These are phyloP conservation scores for Microcebus griseorufus DNA, from an alignment of 2,113 vertebrate species.

Conservation along the genomic window DNA sequence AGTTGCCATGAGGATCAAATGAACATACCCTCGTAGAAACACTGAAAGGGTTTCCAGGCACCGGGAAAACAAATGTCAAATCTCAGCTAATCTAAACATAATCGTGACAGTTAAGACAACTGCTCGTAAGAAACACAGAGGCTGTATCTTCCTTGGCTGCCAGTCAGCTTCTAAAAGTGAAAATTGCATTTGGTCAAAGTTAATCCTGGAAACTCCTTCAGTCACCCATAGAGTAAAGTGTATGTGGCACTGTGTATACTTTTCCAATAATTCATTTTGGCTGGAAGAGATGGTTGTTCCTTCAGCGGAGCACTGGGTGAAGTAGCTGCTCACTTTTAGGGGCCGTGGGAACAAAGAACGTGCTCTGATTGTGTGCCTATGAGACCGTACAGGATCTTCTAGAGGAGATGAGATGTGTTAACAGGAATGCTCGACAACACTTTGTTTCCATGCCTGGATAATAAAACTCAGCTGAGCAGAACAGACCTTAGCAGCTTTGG, in stretches of 20 bases:
- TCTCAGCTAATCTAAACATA: neutral
- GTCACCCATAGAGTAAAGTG: neutral
- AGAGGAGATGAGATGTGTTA: neutral
- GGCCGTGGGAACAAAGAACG: neutral
- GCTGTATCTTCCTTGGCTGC: neutral
- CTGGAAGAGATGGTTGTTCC: neutral
- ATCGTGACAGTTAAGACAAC: neutral
- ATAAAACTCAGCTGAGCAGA: neutral
- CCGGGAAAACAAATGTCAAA: neutral
- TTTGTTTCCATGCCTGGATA: neutral
- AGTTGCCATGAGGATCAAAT: neutral
- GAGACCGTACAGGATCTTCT: neutral
- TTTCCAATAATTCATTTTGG: fast-evolving
- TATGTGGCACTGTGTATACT: fast-evolving
- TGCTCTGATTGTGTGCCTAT: neutral
- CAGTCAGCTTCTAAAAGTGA: neutral
- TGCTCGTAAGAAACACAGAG: neutral
- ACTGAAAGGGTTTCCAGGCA: neutral
- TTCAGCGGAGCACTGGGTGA: neutral
- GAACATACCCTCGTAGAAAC: neutral
- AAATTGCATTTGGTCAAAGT: neutral
- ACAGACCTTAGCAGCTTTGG: neutral
- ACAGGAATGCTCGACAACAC: neutral
- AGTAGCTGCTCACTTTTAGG: neutral
- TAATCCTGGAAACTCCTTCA: neutral